Base-by-base conservation (phyloP, 2,797 vertebrate species). In the Anolis apletophallus region DNA sequence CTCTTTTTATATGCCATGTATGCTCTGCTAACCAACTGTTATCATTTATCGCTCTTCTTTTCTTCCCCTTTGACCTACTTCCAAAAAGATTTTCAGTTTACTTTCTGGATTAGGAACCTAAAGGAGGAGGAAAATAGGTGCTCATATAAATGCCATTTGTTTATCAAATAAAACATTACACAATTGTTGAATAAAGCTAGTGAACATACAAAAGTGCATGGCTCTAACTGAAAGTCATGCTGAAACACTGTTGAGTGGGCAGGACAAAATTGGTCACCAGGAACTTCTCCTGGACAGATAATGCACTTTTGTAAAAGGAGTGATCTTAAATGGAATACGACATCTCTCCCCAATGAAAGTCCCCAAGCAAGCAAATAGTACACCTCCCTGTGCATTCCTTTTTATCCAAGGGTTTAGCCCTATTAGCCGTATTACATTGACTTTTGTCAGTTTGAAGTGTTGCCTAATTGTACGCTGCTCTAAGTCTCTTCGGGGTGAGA, bases 31-130 rank as follows among this genome's bases (percentile, higher is more conserved):
- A 46, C 57, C 4, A 83, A 73, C 21, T 46, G 19, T 83, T 83
- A 83, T 3, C 29, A 19, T 73, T 73, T 83, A 26, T 73, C 40
- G 5, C 40, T 83, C 54, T n/a, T n/a, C n/a, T n/a, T n/a, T n/a
- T n/a, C n/a, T 29, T 40, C 23, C 34, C 40, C 69, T 46, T 83
- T 73, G 52, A 83, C 81, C 79, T 59, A 64, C 23, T 77, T 77
- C 75, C 11, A 17, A 76, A 19, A 55, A 3, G 14, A 61, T 46
- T 78, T 80, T 13, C 8, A 19, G 57, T 1, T 32, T 1, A 32
- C 3, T n/a, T 80, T 50, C 40, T 68, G 29, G 69, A 54, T 69
- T 10, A 5, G 46, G 29, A 32, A 81, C 11, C 7, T 3, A 40
- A 40, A 40, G 32, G 23, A 26, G 17, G n/a, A 10, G 26, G 5